These are phyloP conservation scores for Strix uralensis DNA, from an alignment of 2,113 vertebrate genomes.

Conservation along the genomic window DNA sequence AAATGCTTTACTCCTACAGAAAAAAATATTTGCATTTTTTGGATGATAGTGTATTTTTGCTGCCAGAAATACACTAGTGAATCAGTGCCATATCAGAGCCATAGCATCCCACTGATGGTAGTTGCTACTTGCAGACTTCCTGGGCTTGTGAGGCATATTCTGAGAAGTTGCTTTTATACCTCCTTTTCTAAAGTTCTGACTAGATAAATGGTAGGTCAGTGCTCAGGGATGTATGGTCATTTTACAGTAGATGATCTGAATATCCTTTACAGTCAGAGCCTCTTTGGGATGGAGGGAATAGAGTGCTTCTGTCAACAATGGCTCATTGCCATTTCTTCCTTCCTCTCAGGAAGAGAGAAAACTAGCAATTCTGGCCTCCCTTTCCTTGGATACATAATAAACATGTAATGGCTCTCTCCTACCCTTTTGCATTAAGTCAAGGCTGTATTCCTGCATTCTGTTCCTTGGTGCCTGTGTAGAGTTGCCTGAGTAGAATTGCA, in stretches of 20 bases:
- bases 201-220: not conserved
- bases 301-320: constrained; percentile 40
- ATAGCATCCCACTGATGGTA: not conserved
- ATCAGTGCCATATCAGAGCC: not conserved
- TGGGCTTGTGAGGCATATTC: not conserved
- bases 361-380: constrained; percentile 17
- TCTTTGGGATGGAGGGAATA: not conserved
- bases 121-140: not conserved
- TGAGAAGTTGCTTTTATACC: not conserved
- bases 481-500: not conserved
- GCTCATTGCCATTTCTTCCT: constrained; percentile 37
- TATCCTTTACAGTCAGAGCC: not conserved
- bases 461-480: not conserved
- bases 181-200: not conserved
- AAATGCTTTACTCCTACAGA: not conserved
- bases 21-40: not conserved
- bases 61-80: not conserved
- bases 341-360: constrained; percentile 51
- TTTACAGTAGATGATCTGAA: not conserved
- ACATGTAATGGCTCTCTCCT: not conserved
- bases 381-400: constrained; percentile 26
- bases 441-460: not conserved
- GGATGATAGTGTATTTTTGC: not conserved
- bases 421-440: not conserved
- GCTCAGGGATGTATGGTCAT: not conserved